Evolutionary conservation across 2,797 vertebrate species (phyloP).

Genomic region (Trichosurus vulpecula): DNA sequence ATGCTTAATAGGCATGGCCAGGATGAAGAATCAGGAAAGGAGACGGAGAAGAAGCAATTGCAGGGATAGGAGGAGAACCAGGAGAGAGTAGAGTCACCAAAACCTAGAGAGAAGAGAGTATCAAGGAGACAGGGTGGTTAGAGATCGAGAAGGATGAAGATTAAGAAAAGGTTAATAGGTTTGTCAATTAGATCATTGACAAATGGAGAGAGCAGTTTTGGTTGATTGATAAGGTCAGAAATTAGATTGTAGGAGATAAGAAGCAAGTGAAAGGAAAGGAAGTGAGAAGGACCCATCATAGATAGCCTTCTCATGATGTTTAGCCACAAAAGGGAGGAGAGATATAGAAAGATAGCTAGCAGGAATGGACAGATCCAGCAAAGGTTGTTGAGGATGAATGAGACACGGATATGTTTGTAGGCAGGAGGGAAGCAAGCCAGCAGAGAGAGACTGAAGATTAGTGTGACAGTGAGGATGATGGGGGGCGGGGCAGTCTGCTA

Average conservation of each 20-base stretch:
- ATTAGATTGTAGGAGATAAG: not conserved
- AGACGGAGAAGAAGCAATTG: not conserved
- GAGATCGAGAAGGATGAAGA: not conserved
- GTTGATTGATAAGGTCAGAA: not conserved
- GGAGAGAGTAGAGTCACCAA: not conserved
- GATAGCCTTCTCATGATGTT: not conserved
- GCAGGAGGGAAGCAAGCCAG: not conserved
- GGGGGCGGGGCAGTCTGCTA: not conserved
- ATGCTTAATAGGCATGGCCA: not conserved
- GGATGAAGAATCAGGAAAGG: not conserved
- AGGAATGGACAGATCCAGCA: not conserved
- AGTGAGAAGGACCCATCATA: not conserved
- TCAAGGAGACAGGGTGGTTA: not conserved
- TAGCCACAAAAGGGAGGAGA: not conserved
- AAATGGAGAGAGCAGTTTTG: not conserved
- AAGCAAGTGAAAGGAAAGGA: not conserved
- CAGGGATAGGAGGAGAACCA: not conserved
- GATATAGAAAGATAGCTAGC: not conserved
- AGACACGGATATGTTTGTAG: not conserved
- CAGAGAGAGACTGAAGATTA: not conserved
- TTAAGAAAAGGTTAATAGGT: not conserved
- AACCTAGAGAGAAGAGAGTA: not conserved
- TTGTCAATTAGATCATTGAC: not conserved
- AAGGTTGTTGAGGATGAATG: not conserved
- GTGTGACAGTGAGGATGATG: not conserved